Evolutionary conservation across 2,888 invertebrate species (phyloP).

Genomic region (Gastracanthus pulcherrimus): DNA sequence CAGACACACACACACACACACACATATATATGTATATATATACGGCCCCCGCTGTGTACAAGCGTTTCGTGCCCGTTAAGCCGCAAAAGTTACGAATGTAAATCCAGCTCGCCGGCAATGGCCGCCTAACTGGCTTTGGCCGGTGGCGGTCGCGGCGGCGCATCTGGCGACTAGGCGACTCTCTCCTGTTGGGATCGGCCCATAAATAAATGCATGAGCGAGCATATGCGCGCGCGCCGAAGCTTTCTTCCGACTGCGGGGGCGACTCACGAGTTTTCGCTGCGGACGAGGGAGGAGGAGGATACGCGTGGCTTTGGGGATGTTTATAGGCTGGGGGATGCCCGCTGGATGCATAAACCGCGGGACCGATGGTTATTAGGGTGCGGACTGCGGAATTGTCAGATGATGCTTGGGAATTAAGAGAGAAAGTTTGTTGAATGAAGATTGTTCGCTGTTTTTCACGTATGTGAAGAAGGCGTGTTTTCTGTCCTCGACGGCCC

Average conservation of each 20-base stretch:
- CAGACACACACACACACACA: background rate
- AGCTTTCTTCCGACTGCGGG: background rate
- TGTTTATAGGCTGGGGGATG: too few relatives aligned
- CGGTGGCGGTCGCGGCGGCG: constrained; percentile 41
- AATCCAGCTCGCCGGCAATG: constrained; percentile 62
- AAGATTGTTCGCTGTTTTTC: too few relatives aligned
- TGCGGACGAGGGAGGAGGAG: too few relatives aligned
- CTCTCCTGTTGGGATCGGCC: constrained; percentile 41
- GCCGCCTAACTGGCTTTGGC: constrained; percentile 57
- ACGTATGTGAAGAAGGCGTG: too few relatives aligned
- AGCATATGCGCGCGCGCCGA: background rate
- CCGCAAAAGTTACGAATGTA: constrained; percentile 74
- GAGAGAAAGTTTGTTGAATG: too few relatives aligned
- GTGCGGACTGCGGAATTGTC: too few relatives aligned
- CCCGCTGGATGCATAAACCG: too few relatives aligned
- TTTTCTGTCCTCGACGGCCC: too few relatives aligned
- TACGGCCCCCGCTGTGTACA: constrained; percentile 48
- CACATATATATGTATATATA: background rate
- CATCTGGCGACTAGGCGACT: constrained; percentile 37
- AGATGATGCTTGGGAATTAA: too few relatives aligned
- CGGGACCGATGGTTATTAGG: too few relatives aligned
- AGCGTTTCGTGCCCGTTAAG: constrained; percentile 67
- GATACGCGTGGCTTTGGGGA: too few relatives aligned
- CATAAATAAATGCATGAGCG: constrained; percentile 65
- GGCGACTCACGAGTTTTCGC: background rate